These are phyloP conservation scores for Myotis findleyi DNA, from an alignment of 2,797 vertebrate genomes.

Conservation along the genomic window DNA sequence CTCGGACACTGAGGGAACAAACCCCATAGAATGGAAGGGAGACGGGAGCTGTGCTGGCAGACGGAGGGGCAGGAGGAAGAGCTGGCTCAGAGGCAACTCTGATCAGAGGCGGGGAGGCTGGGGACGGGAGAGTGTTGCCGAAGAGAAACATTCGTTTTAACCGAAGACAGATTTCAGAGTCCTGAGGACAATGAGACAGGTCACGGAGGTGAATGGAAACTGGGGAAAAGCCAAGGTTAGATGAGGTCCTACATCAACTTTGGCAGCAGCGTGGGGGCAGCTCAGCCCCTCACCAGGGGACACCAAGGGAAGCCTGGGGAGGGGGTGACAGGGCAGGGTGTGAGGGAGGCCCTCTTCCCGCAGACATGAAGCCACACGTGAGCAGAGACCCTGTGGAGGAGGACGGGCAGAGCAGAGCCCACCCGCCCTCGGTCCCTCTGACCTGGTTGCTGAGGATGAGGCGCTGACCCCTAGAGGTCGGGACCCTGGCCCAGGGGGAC, in stretches of 20 bases:
- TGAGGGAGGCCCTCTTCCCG: neutral
- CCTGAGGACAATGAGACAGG: too few species aligned
- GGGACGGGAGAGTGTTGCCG: neutral
- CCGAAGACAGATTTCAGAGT: neutral
- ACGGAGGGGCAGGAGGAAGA: neutral
- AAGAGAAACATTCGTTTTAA: neutral
- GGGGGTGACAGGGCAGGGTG: neutral
- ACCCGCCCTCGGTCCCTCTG: neutral
- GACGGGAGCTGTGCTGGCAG: fast-evolving
- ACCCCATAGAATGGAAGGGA: neutral
- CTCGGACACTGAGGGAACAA: neutral
- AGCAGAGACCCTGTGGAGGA: neutral
- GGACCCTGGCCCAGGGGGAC: neutral
- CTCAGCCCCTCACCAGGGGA: neutral
- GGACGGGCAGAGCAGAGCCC: neutral
- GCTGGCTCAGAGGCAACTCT: neutral
- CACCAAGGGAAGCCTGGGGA: neutral
- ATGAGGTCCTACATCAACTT: neutral
- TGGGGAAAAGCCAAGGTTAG: neutral
- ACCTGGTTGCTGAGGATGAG: neutral
- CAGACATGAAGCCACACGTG: neutral
- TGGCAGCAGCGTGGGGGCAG: neutral
- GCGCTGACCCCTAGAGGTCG: neutral
- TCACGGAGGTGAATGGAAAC: fast-evolving
- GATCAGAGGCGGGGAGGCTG: too few species aligned